phyloP scores from a whole-genome alignment of 2,888 invertebrate species.

The Volucella zonaria region DNA sequence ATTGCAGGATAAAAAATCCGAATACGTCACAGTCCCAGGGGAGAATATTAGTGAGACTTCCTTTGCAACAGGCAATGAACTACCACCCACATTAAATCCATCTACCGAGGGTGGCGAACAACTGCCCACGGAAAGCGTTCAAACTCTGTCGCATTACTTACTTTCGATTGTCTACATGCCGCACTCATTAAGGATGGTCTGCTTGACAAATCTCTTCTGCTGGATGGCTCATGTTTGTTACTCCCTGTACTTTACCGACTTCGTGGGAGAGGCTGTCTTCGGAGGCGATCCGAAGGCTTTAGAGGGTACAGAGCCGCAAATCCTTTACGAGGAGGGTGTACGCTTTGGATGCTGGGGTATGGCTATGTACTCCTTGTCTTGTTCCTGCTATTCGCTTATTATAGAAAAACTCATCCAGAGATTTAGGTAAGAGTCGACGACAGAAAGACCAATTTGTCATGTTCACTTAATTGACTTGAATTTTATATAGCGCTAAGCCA shows the following conservation, averaged over 20 bases:
- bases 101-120: conserved; percentile 69
- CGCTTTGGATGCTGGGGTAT: conserved; percentile 98
- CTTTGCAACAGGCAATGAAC: conserved; percentile 69
- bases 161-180: conserved; percentile 97
- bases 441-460: conserved; percentile 46
- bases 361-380: conserved; percentile 97
- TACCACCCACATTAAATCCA: conserved; percentile 59
- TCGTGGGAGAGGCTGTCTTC: conserved; percentile 84
- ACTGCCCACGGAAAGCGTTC: conserved; percentile 75
- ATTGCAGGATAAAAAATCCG: conserved; percentile 67
- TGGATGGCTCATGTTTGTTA: conserved; percentile 99
- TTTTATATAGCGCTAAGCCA: conserved; percentile 87
- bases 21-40: conserved; percentile 75
- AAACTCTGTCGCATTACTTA: conserved; percentile 90
- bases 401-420: conserved; percentile 93
- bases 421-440: conserved; percentile 84
- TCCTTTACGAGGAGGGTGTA: conserved; percentile 94
- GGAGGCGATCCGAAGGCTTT: conserved; percentile 85
- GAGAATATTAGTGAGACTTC: conserved; percentile 75
- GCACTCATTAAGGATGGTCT: conserved; percentile 91
- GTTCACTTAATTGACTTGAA: conserved; percentile 53
- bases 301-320: conserved; percentile 86
- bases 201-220: conserved; percentile 96
- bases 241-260: conserved; percentile 97
- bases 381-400: conserved; percentile 94